Evolutionary conservation across 37 sponge, comb jelly and placozoan genomes (phyloP), one percentile per base, ranked within the genome.

Genomic region (Petrosia ficiformis): DNA sequence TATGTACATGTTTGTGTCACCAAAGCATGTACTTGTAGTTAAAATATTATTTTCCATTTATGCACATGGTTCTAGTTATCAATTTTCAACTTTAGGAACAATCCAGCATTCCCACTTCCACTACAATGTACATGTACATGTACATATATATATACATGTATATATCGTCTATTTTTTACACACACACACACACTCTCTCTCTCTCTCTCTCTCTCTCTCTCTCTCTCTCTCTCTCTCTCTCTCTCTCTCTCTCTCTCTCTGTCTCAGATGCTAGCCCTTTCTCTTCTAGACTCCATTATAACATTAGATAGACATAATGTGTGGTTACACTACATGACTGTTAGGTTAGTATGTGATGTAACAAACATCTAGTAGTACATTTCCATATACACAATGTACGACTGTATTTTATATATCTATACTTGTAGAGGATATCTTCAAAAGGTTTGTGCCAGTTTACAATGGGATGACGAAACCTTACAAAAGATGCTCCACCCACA

Each of bases 221-320:
- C n/a, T n/a, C n/a, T n/a, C n/a, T n/a, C n/a, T n/a, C n/a, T n/a
- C n/a, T n/a, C n/a, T n/a, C n/a, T n/a, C 37, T 61, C 52, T 56
- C 74, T 48, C 65, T 30, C 40, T 25, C 42, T 26, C 24, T 3
- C 64, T 1, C 69, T 38, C 57, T 67, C 10, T 70, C 39, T 32
- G 21, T 34, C 30, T 0, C 75, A 90, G 93, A 95, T 91, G 92
- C 76, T 95, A 36, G 85, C 95, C n/a, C 84, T 95, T 1, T 70
- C 93, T 6, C 74, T 95, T 10, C 93, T 95, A 44, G 86, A 92
- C 67, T 59, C 83, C 39, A 61, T 95, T 1, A 58, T 95, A 21
- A 22, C 82, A 30, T 28, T 91, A 38, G 95, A 95, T 73, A 59
- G 78, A 44, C 82, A 84, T 28, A 59, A 78, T n/a, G 66, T 35